phyloP scores from a whole-genome alignment of 2,797 vertebrate species.

The Pangasius mekongensis region DNA sequence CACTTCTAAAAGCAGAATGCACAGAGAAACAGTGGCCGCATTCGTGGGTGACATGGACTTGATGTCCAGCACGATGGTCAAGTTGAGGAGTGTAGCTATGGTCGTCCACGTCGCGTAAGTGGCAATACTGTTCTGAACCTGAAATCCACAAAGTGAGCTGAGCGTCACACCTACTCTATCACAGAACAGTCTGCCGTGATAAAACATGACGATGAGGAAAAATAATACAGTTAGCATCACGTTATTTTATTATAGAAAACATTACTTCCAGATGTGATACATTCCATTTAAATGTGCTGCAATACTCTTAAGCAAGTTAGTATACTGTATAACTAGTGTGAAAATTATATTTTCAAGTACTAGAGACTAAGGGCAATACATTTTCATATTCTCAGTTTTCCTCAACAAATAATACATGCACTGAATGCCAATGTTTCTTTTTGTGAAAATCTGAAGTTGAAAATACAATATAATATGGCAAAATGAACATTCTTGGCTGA shows the following conservation, averaged over 20 bases:
- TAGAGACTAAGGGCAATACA: neutral
- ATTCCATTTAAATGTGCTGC: neutral
- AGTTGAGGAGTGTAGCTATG: constrained; percentile 83
- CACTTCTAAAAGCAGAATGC: constrained; percentile 72
- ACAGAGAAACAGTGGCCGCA: constrained; percentile 71
- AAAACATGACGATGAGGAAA: too few species aligned
- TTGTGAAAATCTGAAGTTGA: neutral
- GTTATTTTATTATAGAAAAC: neutral
- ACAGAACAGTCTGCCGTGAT: neutral
- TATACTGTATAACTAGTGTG: neutral
- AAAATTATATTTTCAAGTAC: neutral
- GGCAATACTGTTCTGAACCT: constrained; percentile 86
- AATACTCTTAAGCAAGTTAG: neutral
- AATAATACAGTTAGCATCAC: neutral
- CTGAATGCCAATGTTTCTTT: neutral
- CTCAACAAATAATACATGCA: neutral
- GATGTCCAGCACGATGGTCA: constrained; percentile 76
- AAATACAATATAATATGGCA: neutral
- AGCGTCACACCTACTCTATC: neutral
- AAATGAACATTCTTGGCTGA: neutral
- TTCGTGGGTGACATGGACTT: constrained; percentile 68
- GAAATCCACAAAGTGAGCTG: constrained; percentile 20
- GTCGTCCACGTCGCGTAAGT: constrained; percentile 82
- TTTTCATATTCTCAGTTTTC: neutral
- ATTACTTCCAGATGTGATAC: neutral